Evolutionary conservation across 2,888 invertebrate species (phyloP).

Genomic region (Papilio demoleus): DNA sequence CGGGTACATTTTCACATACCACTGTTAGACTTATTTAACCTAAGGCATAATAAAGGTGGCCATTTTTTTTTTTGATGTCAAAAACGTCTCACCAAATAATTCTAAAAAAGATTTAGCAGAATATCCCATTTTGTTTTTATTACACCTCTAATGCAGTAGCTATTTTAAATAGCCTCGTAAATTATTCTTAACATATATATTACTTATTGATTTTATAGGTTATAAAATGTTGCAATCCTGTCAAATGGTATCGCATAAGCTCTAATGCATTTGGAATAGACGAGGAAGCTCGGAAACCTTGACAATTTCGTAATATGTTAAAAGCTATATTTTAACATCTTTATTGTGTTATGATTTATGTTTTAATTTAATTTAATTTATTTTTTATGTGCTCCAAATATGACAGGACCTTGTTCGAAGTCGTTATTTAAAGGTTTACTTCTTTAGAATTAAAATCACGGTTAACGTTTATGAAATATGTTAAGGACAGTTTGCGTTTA

Average conservation of each 20-base stretch:
- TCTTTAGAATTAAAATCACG: too few species aligned
- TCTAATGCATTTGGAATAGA: slow-evolving; percentile 26
- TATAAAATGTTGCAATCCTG: background rate
- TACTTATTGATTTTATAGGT: slow-evolving; percentile 22
- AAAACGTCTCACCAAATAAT: background rate
- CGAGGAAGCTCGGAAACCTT: slow-evolving; percentile 25
- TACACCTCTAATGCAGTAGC: slow-evolving; percentile 14
- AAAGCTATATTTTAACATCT: slow-evolving; percentile 8
- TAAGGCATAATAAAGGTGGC: too few species aligned
- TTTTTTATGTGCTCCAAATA: background rate
- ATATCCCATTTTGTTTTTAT: slow-evolving; percentile 17
- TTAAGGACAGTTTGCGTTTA: too few species aligned
- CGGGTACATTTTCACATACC: too few species aligned
- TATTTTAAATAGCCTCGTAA: slow-evolving; percentile 18
- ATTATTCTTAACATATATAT: slow-evolving; percentile 29
- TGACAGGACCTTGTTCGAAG: background rate
- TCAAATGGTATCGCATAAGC: slow-evolving; percentile 15
- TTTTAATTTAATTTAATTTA: background rate
- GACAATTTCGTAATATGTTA: slow-evolving; percentile 27
- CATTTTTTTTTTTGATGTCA: background rate
- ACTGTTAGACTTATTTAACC: too few species aligned
- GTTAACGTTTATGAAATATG: too few species aligned
- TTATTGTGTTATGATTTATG: slow-evolving; percentile 18
- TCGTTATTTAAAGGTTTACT: too few species aligned
- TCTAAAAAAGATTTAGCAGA: slow-evolving; percentile 1